These are phyloP conservation scores for Macquaria australasica DNA, from an alignment of 2,113 vertebrate species.

Conservation along the genomic window DNA sequence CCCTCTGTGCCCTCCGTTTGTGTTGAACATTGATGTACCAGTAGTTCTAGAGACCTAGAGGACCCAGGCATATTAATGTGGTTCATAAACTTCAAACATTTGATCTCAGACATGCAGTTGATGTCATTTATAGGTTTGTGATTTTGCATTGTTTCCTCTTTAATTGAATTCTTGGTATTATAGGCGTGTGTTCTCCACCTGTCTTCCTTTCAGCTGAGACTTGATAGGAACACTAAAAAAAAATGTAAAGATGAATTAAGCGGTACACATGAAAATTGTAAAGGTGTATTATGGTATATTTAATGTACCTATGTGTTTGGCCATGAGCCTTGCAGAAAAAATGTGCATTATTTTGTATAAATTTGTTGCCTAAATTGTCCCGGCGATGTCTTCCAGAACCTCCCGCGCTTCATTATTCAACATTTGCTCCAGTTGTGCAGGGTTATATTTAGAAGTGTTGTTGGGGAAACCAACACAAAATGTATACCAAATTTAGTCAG, in stretches of 20 bases:
- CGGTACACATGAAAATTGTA: too few species aligned
- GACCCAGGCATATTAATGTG: not conserved
- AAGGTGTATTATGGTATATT: not conserved
- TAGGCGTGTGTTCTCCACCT: not conserved
- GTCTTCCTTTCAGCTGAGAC: not conserved
- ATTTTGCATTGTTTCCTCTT: not conserved
- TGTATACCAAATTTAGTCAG: conserved; percentile 40
- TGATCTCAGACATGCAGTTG: not conserved
- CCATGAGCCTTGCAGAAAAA: conserved; percentile 6
- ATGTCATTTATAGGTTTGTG: not conserved
- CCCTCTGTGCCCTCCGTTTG: not conserved
- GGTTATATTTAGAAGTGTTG: conserved; percentile 76
- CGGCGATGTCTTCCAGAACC: conserved; percentile 27
- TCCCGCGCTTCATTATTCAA: conserved; percentile 73
- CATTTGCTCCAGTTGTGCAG: conserved; percentile 75
- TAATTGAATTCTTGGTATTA: not conserved
- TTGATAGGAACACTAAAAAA: not conserved
- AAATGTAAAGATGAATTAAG: not conserved
- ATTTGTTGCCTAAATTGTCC: conserved; percentile 28
- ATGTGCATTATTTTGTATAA: conserved; percentile 25
- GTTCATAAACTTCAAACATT: not conserved
- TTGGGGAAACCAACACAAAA: conserved; percentile 68
- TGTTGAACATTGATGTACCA: conserved; percentile 10
- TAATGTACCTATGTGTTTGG: conserved; percentile 20
- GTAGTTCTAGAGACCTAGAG: conserved; percentile 7